Evolutionary conservation across 2,888 invertebrate species (phyloP).

Genomic region (Congeria kusceri): DNA sequence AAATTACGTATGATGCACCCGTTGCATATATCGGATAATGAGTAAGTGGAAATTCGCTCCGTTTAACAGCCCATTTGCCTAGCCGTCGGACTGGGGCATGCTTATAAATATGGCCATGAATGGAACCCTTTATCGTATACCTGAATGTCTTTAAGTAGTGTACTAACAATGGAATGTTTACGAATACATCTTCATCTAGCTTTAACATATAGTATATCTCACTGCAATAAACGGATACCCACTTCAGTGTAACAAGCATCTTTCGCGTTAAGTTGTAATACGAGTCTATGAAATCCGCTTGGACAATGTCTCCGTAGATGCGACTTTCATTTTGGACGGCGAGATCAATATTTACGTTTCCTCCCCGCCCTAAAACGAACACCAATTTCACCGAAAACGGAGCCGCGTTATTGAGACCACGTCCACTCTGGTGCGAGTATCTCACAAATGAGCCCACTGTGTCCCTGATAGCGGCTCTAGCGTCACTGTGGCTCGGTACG

Average conservation of each 20-base stretch:
- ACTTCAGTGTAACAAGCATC: slow-evolving; percentile 63
- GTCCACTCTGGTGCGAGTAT: not conserved
- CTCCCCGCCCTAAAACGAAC: slow-evolving; percentile 63
- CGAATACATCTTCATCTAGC: slow-evolving; percentile 67
- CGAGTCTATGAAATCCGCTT: slow-evolving; percentile 63
- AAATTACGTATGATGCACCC: slow-evolving; percentile 73
- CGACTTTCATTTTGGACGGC: slow-evolving; percentile 46
- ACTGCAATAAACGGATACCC: slow-evolving; percentile 59
- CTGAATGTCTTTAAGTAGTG: slow-evolving; percentile 32
- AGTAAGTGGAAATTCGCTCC: slow-evolving; percentile 57
- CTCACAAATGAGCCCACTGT: slow-evolving; percentile 67
- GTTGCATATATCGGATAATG: slow-evolving; percentile 70
- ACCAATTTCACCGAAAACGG: slow-evolving; percentile 49
- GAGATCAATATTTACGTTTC: slow-evolving; percentile 13
- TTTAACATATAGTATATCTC: slow-evolving; percentile 64
- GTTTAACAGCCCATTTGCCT: slow-evolving; percentile 69
- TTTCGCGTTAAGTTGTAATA: slow-evolving; percentile 66
- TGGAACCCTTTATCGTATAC: slow-evolving; percentile 48
- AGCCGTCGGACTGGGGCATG: slow-evolving; percentile 55
- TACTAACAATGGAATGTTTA: slow-evolving; percentile 57
- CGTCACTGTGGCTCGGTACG: slow-evolving; percentile 46
- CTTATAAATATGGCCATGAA: slow-evolving; percentile 59
- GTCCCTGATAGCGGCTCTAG: slow-evolving; percentile 65
- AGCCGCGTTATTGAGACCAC: no score
- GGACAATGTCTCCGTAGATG: slow-evolving; percentile 60